These are phyloP conservation scores for Furcifer pardalis DNA, from an alignment of 2,797 vertebrate species.

Conservation along the genomic window DNA sequence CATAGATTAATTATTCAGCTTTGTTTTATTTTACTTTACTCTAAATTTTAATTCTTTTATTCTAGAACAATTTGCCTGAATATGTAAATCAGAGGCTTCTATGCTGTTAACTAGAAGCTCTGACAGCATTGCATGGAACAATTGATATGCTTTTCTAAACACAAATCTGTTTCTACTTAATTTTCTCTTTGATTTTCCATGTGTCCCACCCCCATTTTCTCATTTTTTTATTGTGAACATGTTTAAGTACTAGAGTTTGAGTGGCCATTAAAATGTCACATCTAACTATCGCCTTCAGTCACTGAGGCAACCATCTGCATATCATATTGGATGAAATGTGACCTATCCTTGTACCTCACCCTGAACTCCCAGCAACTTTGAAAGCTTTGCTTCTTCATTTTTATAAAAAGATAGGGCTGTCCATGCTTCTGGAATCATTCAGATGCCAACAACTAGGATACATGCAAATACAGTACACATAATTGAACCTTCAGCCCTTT, in stretches of 20 bases:
- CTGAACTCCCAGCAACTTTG: not conserved
- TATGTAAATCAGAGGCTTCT: constrained; percentile 28
- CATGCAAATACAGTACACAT: not conserved
- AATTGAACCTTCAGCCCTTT: not conserved
- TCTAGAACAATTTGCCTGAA: not conserved
- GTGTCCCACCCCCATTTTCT: constrained; percentile 1
- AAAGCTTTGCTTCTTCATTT: not conserved
- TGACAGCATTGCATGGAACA: not conserved
- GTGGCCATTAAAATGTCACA: not conserved
- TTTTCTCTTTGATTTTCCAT: not conserved
- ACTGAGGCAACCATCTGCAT: not conserved
- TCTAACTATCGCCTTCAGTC: constrained; percentile 9
- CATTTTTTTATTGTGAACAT: constrained; percentile 7
- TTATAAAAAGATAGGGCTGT: not conserved
- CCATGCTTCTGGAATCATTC: not conserved
- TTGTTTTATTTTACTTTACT: not conserved
- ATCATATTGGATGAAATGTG: not conserved
- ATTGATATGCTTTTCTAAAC: constrained; percentile 9
- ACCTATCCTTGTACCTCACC: not conserved
- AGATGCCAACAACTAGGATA: not conserved
- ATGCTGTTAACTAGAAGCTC: not conserved
- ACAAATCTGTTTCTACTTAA: not conserved
- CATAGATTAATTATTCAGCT: constrained; percentile 41
- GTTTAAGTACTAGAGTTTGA: not conserved
- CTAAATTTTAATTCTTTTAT: too few species aligned